A percentile compares a stretch with the other conserved stretches of the same genome.
phyloP scores from a whole-genome alignment of 2,113 vertebrate species.

The Origma solitaria region DNA sequence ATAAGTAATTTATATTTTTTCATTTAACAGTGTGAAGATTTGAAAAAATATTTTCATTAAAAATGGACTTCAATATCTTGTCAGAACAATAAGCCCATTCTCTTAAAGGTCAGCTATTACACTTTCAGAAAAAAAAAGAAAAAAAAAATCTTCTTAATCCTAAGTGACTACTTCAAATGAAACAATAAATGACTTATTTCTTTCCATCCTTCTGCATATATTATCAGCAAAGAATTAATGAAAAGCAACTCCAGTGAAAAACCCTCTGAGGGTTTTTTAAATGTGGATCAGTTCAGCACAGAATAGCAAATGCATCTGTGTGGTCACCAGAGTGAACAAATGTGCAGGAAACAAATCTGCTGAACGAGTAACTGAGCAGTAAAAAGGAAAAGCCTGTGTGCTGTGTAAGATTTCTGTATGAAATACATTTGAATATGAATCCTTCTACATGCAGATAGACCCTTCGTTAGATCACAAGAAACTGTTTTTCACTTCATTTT shows the following conservation, averaged over 20 bases:
- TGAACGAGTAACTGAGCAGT: neutral
- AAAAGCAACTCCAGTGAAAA: neutral
- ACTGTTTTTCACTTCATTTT: neutral
- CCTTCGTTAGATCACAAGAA: neutral
- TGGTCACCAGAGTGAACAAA: neutral
- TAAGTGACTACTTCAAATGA: slow-evolving; percentile 6
- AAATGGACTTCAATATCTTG: neutral
- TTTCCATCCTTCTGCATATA: neutral
- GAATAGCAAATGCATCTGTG: neutral
- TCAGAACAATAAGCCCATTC: neutral
- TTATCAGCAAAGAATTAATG: slow-evolving; percentile 7
- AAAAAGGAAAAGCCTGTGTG: neutral
- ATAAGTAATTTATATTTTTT: neutral
- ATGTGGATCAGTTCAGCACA: neutral
- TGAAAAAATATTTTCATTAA: neutral
- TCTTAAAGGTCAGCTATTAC: slow-evolving; percentile 1
- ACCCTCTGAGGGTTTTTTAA: neutral
- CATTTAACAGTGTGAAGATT: neutral
- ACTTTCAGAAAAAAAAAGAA: neutral
- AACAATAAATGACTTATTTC: slow-evolving; percentile 14
- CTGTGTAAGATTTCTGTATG: neutral
- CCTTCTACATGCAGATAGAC: neutral
- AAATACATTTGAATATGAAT: neutral
- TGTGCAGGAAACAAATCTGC: neutral
- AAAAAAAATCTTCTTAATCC: neutral